A percentile compares a stretch with the other conserved stretches of the same genome.
Evolutionary conservation across 53 echinoderm and acorn worm genomes (phyloP).

Genomic region (Temnopleurus reevesii): DNA sequence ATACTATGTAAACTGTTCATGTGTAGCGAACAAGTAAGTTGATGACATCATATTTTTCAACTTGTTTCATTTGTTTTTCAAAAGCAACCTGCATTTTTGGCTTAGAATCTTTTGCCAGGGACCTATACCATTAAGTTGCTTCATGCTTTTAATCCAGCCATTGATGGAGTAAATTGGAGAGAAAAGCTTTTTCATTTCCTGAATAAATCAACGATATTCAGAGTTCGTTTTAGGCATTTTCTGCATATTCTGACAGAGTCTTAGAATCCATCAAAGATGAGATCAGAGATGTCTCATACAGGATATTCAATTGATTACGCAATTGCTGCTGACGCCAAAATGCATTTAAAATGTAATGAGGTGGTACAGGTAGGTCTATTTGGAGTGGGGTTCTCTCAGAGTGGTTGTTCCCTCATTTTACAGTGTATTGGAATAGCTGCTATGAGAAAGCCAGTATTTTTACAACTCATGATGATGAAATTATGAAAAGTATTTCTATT

Average conservation of each 20-base stretch:
- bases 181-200: conserved; percentile 44
- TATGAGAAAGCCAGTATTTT: no score
- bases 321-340: conserved; percentile 26
- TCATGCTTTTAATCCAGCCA: neutral
- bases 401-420: no score
- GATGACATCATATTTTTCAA: neutral
- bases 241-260: neutral
- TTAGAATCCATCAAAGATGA: neutral
- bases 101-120: neutral
- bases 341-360: conserved; percentile 11
- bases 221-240: conserved; percentile 32
- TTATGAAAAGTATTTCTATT: no score
- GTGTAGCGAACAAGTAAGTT: no score
- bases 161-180: neutral
- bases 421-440: no score
- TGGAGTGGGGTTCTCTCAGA: no score
- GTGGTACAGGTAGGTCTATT: conserved; percentile 5
- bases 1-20: no score
- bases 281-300: neutral
- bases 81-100: neutral
- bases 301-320: conserved; percentile 22
- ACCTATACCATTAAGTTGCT: neutral
- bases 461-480: no score
- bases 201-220: conserved; percentile 20
- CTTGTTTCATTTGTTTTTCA: neutral